Evolutionary conservation across 2,113 vertebrate genomes (phyloP), one percentile per base, ranked within the genome.

Genomic region (Spea bombifrons): DNA sequence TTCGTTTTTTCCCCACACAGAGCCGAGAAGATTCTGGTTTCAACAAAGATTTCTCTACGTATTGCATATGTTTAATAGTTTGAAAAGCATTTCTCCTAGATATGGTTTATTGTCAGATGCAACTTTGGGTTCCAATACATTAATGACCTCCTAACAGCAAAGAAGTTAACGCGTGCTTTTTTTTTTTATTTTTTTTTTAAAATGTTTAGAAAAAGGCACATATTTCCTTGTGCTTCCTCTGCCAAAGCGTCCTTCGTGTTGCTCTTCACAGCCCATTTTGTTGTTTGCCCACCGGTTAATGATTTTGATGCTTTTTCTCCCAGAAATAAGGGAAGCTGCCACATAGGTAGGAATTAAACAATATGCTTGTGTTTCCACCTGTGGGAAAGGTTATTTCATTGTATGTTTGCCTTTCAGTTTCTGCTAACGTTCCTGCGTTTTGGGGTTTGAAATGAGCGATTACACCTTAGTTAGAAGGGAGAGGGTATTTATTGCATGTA

Each of bases 401-500:
- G 30, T 30, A 30, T 30, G 30, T 30, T 30, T 30, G 30, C 30
- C 30, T 30, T 57, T 57, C 70, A 57, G 46, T 48, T 5, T n/a
- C 55, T 17, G 61, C n/a, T 30, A 49, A 13, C 15, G 69, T 71
- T 17, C 12, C 45, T 66, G 82, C 77, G 75, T 78, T 73, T 86
- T 81, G 87, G 73, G 49, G 52, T 82, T 83, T 85, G 84, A 86
- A 86, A 59, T 82, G 84, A 87, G 86, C 86, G 88, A 30, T 2
- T 73, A 80, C 71, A 61, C 48, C n/a, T 17, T 46, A 48, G 64
- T 12, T 75, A 75, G 73, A 75, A 30, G 87, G 17, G 87, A 84
- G 86, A 83, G 85, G 82, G 86, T 92, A 92, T 92, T 92, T 92
- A 91, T 92, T 93, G 75, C 7, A 81, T 80, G 74, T 88, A 92